Evolutionary conservation across 1,140 invertebrate species (phyloP).

Genomic region (Lordiphosa stackelbergi): DNA sequence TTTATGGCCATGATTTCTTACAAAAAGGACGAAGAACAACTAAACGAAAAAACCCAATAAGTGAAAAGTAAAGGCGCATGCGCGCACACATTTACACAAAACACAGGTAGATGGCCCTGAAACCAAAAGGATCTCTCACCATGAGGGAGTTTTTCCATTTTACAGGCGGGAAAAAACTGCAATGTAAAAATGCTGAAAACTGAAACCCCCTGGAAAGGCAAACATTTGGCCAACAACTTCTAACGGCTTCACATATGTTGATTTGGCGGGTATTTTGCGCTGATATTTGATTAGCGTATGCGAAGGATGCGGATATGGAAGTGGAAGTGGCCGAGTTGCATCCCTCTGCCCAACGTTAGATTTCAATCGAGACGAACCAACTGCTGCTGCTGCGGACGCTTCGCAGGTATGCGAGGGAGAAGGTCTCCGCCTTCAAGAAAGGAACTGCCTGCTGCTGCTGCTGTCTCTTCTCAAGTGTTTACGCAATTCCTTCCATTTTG

Average conservation of each 20-base stretch:
- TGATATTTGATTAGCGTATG: constrained; percentile 12
- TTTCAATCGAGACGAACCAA: constrained; percentile 8
- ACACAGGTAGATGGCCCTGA: constrained; percentile 10
- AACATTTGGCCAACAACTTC: constrained; percentile 6
- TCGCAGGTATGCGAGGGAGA: constrained; percentile 1
- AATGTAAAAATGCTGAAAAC: constrained; percentile 11
- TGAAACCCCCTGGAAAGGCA: constrained; percentile 3
- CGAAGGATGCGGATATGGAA: constrained; percentile 9
- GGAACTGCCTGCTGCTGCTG: constrained; percentile 4
- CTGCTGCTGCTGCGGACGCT: neutral
- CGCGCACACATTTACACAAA: neutral
- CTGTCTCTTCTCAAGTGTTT: constrained; percentile 14
- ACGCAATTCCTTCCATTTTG: constrained; percentile 13
- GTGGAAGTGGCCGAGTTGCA: constrained; percentile 13
- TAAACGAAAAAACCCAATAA: constrained; percentile 8
- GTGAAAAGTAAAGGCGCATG: constrained; percentile 8
- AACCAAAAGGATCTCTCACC: neutral
- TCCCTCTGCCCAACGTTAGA: constrained; percentile 12
- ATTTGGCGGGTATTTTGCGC: constrained; percentile 8
- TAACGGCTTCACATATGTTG: constrained; percentile 7
- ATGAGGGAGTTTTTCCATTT: constrained; percentile 11
- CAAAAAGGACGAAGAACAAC: constrained; percentile 1
- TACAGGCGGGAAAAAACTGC: constrained; percentile 12
- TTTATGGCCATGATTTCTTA: constrained; percentile 10
- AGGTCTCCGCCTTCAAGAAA: constrained; percentile 11